Evolutionary conservation across 2,888 invertebrate species (phyloP), one percentile per base, ranked within the genome.

Genomic region (Drosophila peninsularis): DNA sequence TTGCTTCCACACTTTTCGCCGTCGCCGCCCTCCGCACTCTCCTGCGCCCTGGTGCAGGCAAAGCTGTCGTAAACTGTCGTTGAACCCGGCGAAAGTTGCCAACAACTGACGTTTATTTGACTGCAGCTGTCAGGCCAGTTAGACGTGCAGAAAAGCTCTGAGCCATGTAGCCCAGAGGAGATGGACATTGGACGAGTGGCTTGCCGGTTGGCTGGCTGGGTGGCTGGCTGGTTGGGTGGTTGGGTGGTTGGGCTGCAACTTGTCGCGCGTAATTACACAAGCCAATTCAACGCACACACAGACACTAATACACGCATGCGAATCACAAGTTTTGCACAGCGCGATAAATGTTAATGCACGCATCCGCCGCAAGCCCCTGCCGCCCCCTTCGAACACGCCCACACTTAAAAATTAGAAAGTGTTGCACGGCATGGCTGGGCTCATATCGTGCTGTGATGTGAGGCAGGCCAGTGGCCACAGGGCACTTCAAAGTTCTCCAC

Each of bases 231-330:
- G 3, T n/a, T 17, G 19, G 37, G n/a, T 10, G 27, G n/a, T 9
- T 41, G 47, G 32, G 13, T 63, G 21, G 30, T 27, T 45, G 61
- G 44, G 55, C 11, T 24, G 52, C 54, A 66, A 81, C 81, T 87
- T 81, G 81, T 87, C 85, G 82, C 81, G 84, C 85, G 85, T 78
- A 87, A 87, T 84, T 87, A 81, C 88, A 74, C 74, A 83, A 61
- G 61, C 62, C 37, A 41, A 44, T 11, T 54, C 49, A 47, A n/a
- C 45, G 37, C 39, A 45, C n/a, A 30, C 17, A 11, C 27, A n/a
- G 34, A 44, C 17, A 47, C n/a, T n/a, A 13, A 45, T 5, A 45
- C 45, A 80, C 66, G 62, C 70, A 78, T 77, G 58, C 66, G 80
- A 82, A 66, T 80, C 83, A 66, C 62, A 58, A 62, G 50, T 63